Evolutionary conservation across 2,797 vertebrate species (phyloP).

Genomic region (Sebastes matsubarae): DNA sequence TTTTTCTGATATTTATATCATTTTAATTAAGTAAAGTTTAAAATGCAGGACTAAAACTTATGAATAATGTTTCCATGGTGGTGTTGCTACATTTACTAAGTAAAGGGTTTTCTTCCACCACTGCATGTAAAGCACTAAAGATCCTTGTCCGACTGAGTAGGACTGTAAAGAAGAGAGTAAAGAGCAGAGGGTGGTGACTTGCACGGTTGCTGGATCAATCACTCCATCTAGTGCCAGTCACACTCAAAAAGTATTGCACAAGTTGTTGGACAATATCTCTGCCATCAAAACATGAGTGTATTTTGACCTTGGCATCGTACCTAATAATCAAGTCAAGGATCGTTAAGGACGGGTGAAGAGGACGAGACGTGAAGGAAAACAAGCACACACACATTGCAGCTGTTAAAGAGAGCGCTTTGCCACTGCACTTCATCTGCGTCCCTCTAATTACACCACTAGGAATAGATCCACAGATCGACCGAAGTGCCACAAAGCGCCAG

Average conservation of each 20-base stretch:
- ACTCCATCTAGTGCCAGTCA: constrained; percentile 70
- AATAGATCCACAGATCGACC: constrained; percentile 80
- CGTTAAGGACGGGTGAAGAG: constrained; percentile 80
- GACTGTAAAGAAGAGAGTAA: constrained; percentile 56
- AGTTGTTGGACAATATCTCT: constrained; percentile 69
- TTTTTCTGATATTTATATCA: not conserved
- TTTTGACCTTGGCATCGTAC: constrained; percentile 86
- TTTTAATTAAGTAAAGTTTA: not conserved
- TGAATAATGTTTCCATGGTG: not conserved
- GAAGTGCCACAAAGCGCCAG: constrained; percentile 66
- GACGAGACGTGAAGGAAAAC: constrained; percentile 84
- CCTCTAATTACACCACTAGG: constrained; percentile 83
- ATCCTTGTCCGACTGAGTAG: constrained; percentile 61
- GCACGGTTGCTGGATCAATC: constrained; percentile 56
- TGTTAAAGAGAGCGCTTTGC: constrained; percentile 85
- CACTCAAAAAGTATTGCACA: constrained; percentile 39
- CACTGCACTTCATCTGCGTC: constrained; percentile 81
- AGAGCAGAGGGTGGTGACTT: constrained; percentile 48
- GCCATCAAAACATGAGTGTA: constrained; percentile 86
- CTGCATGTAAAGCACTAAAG: constrained; percentile 32
- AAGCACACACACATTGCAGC: constrained; percentile 86
- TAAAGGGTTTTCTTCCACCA: not conserved
- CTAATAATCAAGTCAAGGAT: constrained; percentile 89
- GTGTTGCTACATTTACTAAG: not conserved
- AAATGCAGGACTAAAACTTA: not conserved